Evolutionary conservation across 1,140 invertebrate genomes (phyloP).

Genomic region (Aethina tumida): DNA sequence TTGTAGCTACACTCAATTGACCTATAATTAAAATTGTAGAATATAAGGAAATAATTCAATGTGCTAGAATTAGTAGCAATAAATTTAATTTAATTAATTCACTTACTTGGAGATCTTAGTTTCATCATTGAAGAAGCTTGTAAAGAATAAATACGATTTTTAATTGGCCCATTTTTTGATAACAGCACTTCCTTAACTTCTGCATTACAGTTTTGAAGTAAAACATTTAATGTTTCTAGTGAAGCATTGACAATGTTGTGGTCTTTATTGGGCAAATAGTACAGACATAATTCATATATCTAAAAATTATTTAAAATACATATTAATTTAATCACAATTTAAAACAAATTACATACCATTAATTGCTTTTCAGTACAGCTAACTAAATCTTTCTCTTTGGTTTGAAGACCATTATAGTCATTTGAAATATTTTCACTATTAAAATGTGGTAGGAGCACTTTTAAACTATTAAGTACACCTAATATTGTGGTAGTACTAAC

Average conservation of each 20-base stretch:
- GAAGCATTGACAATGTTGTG: conserved; percentile 79
- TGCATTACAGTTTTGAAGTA: conserved; percentile 57
- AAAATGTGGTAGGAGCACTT: conserved; percentile 48
- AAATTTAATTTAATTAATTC: conserved; percentile 3
- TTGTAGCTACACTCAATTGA: conserved; percentile 35
- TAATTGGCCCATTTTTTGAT: conserved; percentile 44
- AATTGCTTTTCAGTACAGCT: conserved; percentile 19
- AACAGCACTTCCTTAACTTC: conserved; percentile 49
- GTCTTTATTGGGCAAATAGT: conserved; percentile 57
- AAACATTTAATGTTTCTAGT: conserved; percentile 67
- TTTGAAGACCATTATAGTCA: conserved; percentile 10
- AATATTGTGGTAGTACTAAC: conserved; percentile 39
- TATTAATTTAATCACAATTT: conserved; percentile 1
- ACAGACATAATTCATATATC: conserved; percentile 74
- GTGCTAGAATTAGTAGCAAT: too few species aligned
- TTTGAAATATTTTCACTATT: conserved; percentile 10
- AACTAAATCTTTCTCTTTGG: conserved; percentile 10
- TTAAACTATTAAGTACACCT: conserved; percentile 54
- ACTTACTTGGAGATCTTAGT: conserved; percentile 42
- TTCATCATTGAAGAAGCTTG: conserved; percentile 34
- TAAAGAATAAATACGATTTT: conserved; percentile 35
- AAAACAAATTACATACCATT: conserved; percentile 18
- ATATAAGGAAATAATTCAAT: conserved; percentile 5
- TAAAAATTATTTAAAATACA: conserved; percentile 38
- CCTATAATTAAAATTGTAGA: conserved; percentile 20